Evolutionary conservation across 2,888 invertebrate genomes (phyloP).

Genomic region (Petrophora chlorosata): DNA sequence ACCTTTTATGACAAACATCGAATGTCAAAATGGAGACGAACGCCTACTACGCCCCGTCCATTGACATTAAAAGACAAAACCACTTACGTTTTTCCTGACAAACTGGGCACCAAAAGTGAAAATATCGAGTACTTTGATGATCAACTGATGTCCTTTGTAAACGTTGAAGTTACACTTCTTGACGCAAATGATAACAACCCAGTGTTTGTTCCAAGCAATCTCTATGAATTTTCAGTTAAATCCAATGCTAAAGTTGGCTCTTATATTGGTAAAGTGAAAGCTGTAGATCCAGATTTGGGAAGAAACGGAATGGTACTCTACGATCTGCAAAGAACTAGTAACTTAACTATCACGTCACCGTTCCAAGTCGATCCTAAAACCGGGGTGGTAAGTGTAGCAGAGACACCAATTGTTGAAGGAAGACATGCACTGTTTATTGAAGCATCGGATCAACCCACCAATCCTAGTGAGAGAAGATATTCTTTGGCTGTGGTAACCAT

Average conservation of each 20-base stretch:
- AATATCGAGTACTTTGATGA: conserved; percentile 74
- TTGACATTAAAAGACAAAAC: conserved; percentile 65
- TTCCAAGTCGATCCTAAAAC: conserved; percentile 89
- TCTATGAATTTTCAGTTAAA: conserved; percentile 90
- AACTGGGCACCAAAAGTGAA: conserved; percentile 65
- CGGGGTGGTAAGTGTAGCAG: conserved; percentile 87
- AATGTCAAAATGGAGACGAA: conserved; percentile 68
- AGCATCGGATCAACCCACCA: conserved; percentile 92
- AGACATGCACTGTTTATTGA: conserved; percentile 92
- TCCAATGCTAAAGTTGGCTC: conserved; percentile 87
- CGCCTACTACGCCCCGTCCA: conserved; percentile 51
- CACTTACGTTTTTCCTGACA: conserved; percentile 77
- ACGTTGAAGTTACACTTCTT: conserved; percentile 91
- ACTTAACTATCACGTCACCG: conserved; percentile 85
- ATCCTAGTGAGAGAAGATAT: conserved; percentile 92
- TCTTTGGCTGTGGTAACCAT: conserved; percentile 93
- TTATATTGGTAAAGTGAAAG: conserved; percentile 91
- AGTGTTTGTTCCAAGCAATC: conserved; percentile 91
- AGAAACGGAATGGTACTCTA: conserved; percentile 89
- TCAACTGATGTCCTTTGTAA: conserved; percentile 83
- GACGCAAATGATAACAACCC: conserved; percentile 97
- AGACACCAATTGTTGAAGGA: conserved; percentile 86
- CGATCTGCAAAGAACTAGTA: conserved; percentile 87
- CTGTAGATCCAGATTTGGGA: conserved; percentile 92
- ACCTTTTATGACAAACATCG: conserved; percentile 70